Evolutionary conservation across 1,140 invertebrate species (phyloP), one percentile per base, ranked within the genome.

Genomic region (Anastrepha ludens): DNA sequence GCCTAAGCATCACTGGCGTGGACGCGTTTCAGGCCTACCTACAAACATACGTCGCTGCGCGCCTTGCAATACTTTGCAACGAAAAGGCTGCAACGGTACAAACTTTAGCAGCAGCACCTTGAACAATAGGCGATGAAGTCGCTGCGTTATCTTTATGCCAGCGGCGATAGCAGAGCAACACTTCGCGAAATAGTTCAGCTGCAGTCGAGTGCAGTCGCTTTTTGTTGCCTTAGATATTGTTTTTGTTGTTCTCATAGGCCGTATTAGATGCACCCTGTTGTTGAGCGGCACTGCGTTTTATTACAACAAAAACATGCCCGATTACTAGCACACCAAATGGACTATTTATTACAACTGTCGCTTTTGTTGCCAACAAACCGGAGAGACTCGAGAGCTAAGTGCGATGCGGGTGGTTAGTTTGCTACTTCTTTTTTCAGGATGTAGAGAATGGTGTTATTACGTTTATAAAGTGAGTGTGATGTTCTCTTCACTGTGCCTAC

Each of bases 21-120:
- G 20, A 55, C 74, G 74, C 74, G 44, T 55, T 81, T 81, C 55
- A 81, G 74, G 50, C 74, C 74, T 81, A 29, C 29, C 29, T 29
- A 29, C 29, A 29, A 29, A 29, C 29, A 29, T 29, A 50, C 8
- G 47, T 13, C 17, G 17, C 47, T 20, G 44, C 55, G 6, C 17
- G 74, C 39, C 7, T 50, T 11, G 44, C 13, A 4, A 74, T 74
- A 29, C 41, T 11, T 67, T 67, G 67, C 67, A 74, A 47, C 17
- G 44, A 74, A 17, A 41, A 55, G n/a, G 17, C 74, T 44, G 8
- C 39, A 15, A 44, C 39, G 5, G 67, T 17, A 39, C 13, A 7
- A 70, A 13, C 67, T 5, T 9, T 13, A 44, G 15, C 67, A 44
- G 74, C 74, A 20, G 74, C 17, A 81, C 47, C 47, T 81, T 81